Percentiles rank a stretch among this genome's conserved stretches.
Conservation (phyloP, 53 echinoderm and acorn worm genomes). For the Stichopus horrens region DNA sequence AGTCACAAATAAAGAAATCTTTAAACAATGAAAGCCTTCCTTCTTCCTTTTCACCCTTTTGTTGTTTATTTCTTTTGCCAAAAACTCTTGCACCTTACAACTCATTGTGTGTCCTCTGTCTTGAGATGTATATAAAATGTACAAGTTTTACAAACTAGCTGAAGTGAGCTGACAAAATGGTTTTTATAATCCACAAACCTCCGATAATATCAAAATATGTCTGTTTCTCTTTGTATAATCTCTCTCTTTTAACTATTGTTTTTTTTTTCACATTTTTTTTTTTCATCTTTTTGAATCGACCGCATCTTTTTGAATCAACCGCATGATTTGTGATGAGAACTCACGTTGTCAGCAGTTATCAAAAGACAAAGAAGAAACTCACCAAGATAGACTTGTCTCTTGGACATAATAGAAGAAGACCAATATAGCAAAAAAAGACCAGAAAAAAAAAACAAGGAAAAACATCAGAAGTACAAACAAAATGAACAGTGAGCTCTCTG, state of each 20-base stretch:
- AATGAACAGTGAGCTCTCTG: background rate
- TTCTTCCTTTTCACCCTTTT: too few relatives aligned
- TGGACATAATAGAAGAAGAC: background rate
- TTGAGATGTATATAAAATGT: slow-evolving; percentile 13
- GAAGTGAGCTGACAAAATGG: background rate
- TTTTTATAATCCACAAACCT: slow-evolving; percentile 21
- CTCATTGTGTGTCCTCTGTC: background rate
- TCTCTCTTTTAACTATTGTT: background rate
- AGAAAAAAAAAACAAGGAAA: background rate
- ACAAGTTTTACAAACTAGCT: slow-evolving; percentile 15
- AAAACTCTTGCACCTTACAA: too few relatives aligned
- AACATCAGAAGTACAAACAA: too few relatives aligned
- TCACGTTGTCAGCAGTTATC: background rate
- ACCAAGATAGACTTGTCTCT: background rate
- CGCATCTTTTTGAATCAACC: background rate
- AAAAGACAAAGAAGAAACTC: background rate
- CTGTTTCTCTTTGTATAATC: background rate
- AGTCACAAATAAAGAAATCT: too few relatives aligned
- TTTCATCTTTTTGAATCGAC: background rate
- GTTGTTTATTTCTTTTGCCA: too few relatives aligned
- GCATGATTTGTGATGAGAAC: background rate
- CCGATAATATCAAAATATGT: slow-evolving; percentile 12
- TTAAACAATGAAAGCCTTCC: too few relatives aligned
- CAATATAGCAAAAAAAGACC: background rate
- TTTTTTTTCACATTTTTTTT: background rate